These are phyloP conservation scores for Netelia melanura DNA, from an alignment of 2,888 invertebrate genomes.

Conservation along the genomic window DNA sequence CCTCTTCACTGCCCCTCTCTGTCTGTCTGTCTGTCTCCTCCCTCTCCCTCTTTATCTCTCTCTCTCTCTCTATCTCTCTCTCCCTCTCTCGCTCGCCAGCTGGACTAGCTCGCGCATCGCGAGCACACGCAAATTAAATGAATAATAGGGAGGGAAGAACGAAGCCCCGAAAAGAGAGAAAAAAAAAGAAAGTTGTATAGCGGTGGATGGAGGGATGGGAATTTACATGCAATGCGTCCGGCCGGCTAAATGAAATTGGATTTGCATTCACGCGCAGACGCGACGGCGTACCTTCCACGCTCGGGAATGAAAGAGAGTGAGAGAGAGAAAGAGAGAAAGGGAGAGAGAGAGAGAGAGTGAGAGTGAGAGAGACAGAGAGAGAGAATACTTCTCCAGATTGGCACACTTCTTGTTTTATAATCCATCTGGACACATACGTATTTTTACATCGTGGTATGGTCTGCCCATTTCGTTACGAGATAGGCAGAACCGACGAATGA, in stretches of 20 bases:
- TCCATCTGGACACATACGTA: slow-evolving; percentile 16
- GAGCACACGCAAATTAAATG: slow-evolving; percentile 50
- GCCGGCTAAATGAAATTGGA: slow-evolving; percentile 68
- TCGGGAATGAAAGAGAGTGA: slow-evolving; percentile 33
- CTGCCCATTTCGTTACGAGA: slow-evolving; percentile 31
- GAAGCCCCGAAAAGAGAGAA: slow-evolving; percentile 60
- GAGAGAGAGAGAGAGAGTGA: not conserved
- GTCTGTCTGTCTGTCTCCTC: slow-evolving; percentile 7
- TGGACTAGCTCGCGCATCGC: slow-evolving; percentile 20
- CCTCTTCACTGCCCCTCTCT: not conserved
- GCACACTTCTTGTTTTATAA: slow-evolving; percentile 37
- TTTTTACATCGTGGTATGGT: slow-evolving; percentile 15
- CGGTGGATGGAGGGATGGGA: slow-evolving; percentile 22
- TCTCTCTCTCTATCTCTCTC: slow-evolving; percentile 6
- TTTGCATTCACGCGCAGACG: slow-evolving; percentile 62
- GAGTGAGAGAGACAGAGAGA: not conserved
- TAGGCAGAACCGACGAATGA: slow-evolving; percentile 1
- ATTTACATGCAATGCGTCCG: slow-evolving; percentile 63
- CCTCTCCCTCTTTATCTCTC: slow-evolving; percentile 6
- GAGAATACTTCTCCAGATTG: slow-evolving; percentile 46
- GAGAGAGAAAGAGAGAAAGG: no score
- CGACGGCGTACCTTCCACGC: slow-evolving; percentile 32
- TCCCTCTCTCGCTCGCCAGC: slow-evolving; percentile 21
- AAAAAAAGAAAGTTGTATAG: slow-evolving; percentile 54
- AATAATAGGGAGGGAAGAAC: slow-evolving; percentile 57